Conservation (phyloP, 2,797 vertebrate species). For the Scarus forsteni region DNA sequence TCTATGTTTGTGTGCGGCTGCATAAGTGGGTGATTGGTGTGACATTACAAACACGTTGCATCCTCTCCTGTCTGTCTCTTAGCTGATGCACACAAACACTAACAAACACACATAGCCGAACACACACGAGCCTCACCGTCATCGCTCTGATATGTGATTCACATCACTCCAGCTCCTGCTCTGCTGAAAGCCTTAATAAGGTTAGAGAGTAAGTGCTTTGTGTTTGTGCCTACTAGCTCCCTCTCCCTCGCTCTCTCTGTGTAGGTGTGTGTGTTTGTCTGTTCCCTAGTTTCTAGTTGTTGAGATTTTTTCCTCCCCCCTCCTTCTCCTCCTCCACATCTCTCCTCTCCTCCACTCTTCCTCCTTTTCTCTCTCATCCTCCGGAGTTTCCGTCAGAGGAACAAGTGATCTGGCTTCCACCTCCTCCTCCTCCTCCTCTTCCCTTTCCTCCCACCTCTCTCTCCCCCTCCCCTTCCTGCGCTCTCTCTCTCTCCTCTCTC, state of each 20-base stretch:
- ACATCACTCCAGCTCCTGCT: conserved; percentile 58
- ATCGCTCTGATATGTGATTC: conserved; percentile 64
- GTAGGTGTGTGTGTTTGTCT: conserved; percentile 46
- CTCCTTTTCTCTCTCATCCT: conserved; percentile 68
- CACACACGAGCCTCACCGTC: conserved; percentile 24
- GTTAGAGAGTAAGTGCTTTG: conserved; percentile 76
- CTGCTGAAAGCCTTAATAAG: conserved; percentile 80
- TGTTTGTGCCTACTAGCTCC: conserved; percentile 49
- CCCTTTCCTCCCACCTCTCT: conserved; percentile 21
- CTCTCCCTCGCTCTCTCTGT: conserved; percentile 12
- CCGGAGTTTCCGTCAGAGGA: conserved; percentile 79
- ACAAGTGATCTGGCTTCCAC: conserved; percentile 79
- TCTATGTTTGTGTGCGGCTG: conserved; percentile 8
- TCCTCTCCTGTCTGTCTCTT: conserved; percentile 19
- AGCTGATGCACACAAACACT: conserved; percentile 9
- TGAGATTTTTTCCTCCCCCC: conserved; percentile 37
- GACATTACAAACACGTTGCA: conserved; percentile 45
- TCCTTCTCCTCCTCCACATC: conserved; percentile 18
- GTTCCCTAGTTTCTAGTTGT: conserved; percentile 46
- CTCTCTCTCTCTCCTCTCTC: conserved; percentile 34
- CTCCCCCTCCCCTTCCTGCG: conserved; percentile 32
- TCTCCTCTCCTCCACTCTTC: conserved; percentile 47
- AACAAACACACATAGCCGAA: conserved; percentile 6
- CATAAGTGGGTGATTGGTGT: conserved; percentile 13
- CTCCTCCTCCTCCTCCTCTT: conserved; percentile 70